These are phyloP conservation scores for Myiothlypis chrysogaster DNA, from an alignment of 2,797 vertebrate species.

Conservation along the genomic window DNA sequence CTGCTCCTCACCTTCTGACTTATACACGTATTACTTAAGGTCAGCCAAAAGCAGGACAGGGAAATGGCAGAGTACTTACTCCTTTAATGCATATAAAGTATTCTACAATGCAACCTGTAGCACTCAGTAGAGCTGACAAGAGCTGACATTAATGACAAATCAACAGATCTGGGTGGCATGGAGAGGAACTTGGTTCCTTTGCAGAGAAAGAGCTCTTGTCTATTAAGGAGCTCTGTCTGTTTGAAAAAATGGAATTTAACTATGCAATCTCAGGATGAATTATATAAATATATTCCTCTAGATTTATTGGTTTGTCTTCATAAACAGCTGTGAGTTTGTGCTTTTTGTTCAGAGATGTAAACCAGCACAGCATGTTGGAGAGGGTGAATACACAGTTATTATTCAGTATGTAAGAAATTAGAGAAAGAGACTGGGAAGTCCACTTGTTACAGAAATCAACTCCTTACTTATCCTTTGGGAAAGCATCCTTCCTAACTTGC, in stretches of 20 bases:
- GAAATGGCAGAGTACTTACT: neutral
- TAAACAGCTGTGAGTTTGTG: constrained; percentile 23
- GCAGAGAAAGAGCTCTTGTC: neutral
- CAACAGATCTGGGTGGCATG: constrained; percentile 12
- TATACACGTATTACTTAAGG: neutral
- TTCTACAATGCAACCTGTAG: neutral
- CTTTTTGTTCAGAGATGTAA: constrained; percentile 40
- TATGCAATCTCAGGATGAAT: neutral
- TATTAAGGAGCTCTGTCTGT: neutral
- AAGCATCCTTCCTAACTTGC: neutral
- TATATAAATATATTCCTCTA: constrained; percentile 27
- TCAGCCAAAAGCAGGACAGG: neutral
- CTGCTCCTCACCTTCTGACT: neutral
- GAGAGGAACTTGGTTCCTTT: neutral
- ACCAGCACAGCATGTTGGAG: constrained; percentile 1
- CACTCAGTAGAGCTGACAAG: neutral
- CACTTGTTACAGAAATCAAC: neutral
- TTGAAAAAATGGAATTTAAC: constrained; percentile 2
- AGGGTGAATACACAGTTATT: neutral
- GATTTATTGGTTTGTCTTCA: constrained; percentile 41
- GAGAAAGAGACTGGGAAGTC: neutral
- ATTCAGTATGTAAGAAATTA: neutral
- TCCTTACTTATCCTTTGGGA: neutral
- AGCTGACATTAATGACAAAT: constrained; percentile 31
- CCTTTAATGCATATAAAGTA: neutral